A percentile compares a stretch with the other conserved stretches of the same genome.
Evolutionary conservation across 2,888 invertebrate species (phyloP).

Genomic region (Trichogramma dendrolimi): DNA sequence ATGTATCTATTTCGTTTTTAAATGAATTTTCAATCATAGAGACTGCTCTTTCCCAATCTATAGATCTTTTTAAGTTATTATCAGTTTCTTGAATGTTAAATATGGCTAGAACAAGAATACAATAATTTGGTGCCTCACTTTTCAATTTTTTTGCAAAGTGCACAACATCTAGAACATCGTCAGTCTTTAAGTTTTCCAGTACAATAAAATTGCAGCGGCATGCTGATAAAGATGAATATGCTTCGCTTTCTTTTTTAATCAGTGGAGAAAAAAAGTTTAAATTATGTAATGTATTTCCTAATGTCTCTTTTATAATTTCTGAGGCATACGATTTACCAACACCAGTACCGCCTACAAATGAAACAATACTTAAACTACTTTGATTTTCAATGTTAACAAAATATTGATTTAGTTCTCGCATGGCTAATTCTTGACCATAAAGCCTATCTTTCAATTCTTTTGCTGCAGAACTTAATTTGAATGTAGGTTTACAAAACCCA

Average conservation of each 20-base stretch:
- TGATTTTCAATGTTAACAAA: slow-evolving; percentile 23
- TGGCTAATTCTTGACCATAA: slow-evolving; percentile 40
- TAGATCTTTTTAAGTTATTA: slow-evolving; percentile 27
- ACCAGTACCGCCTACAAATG: slow-evolving; percentile 44
- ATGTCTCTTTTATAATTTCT: slow-evolving; percentile 39
- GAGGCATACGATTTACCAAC: slow-evolving; percentile 46
- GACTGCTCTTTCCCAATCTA: slow-evolving; percentile 33
- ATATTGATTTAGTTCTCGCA: slow-evolving; percentile 30
- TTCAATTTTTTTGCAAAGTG: slow-evolving; percentile 30
- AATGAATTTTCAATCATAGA: slow-evolving; percentile 30
- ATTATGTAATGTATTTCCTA: slow-evolving; percentile 30
- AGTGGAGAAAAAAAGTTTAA: slow-evolving; percentile 37
- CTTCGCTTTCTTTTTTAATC: slow-evolving; percentile 20
- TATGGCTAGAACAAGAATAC: slow-evolving; percentile 37
- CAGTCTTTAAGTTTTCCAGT: slow-evolving; percentile 42
- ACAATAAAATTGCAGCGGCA: slow-evolving; percentile 41
- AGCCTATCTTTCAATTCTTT: slow-evolving; percentile 35
- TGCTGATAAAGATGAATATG: slow-evolving; percentile 31
- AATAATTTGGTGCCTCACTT: slow-evolving; percentile 28
- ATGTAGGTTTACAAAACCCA: slow-evolving; percentile 29
- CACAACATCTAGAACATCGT: slow-evolving; percentile 34
- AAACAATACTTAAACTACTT: slow-evolving; percentile 34
- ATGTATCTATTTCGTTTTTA: slow-evolving; percentile 17
- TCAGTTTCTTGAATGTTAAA: slow-evolving; percentile 39
- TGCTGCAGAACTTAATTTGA: slow-evolving; percentile 34